Base-by-base conservation (phyloP, 2,888 invertebrate species). In the Nycteola revayana region DNA sequence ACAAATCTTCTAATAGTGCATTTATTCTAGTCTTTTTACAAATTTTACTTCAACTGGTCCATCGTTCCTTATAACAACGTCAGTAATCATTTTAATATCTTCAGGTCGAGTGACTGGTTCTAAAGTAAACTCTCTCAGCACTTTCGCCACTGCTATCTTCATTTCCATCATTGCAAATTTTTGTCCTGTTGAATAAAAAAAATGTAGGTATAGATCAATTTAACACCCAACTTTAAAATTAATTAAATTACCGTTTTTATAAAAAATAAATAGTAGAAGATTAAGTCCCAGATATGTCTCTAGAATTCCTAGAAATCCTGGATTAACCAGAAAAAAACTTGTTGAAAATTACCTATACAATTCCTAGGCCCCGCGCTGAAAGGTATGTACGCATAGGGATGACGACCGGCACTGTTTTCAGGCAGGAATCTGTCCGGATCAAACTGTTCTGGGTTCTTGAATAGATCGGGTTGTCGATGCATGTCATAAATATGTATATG, bases 381-480 rank as follows among this genome's bases (percentile, higher is more conserved):
- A 0, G 93, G 93, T 34, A 93, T 88, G 59, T 90, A 93, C 0
- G 91, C 85, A 49, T 90, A 93, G 0, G 92, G 90, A 75, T 93
- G 92, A n/a, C 93, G 79, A 10, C 76, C 70, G 0, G 57, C 44
- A 4, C 76, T 68, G 55, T 90, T 91, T 61, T 36, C 91, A 0
- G 92, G 91, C 9, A 92, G 68, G 72, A 95, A 95, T 48, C 94
- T 80, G 32, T 94, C 93, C 0, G 94, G 94, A 66, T 93, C 91
- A 62, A 93, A 94, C 37, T 80, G 82, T 22, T 90, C 75, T 0
- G 95, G 94, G 49, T 94, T 86, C 0, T 92, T 88, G 80, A 90
- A 95, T 27, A 91, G 73, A 8, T 90, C 82, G 0, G 91, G 89
- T 60, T 93, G 90, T 3, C 92, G 89, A 67, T 94, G 94, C 5